A percentile compares a stretch with the other conserved stretches of the same genome.
These are phyloP conservation scores for Halictus quadricinctus DNA, from an alignment of 2,888 invertebrate species.

Conservation along the genomic window DNA sequence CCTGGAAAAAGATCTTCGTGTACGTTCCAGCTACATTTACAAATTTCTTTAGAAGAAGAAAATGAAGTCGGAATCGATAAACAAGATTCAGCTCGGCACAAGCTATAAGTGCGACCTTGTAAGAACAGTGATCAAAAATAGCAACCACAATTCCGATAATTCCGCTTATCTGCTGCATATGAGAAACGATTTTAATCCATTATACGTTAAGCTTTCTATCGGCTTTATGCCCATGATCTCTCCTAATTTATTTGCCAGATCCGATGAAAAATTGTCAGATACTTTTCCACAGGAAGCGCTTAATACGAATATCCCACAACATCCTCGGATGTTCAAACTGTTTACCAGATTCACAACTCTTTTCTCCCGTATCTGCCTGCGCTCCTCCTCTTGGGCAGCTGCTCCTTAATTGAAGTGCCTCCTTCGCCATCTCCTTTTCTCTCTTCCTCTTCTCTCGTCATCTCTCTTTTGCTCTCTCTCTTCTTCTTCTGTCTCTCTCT, in stretches of 20 bases:
- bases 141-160: too few species aligned
- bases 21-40: too few species aligned
- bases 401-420: slow-evolving; percentile 66
- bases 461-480: slow-evolving; percentile 23
- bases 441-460: neutral
- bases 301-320: slow-evolving; percentile 49
- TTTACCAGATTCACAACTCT: slow-evolving; percentile 66
- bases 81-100: too few species aligned
- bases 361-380: slow-evolving; percentile 63
- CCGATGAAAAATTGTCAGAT: neutral
- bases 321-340: slow-evolving; percentile 56
- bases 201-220: too few species aligned
- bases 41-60: too few species aligned
- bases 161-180: too few species aligned
- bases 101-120: too few species aligned
- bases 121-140: too few species aligned
- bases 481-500: slow-evolving; percentile 28
- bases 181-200: too few species aligned
- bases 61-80: too few species aligned
- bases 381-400: slow-evolving; percentile 54
- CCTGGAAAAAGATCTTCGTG: too few species aligned
- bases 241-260: neutral
- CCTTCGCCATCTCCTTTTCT: slow-evolving; percentile 22
- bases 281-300: slow-evolving; percentile 14
- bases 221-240: neutral